A percentile compares a stretch with the other conserved stretches of the same genome.
Conservation (phyloP, 2,113 vertebrate species). For the Sprattus sprattus region DNA sequence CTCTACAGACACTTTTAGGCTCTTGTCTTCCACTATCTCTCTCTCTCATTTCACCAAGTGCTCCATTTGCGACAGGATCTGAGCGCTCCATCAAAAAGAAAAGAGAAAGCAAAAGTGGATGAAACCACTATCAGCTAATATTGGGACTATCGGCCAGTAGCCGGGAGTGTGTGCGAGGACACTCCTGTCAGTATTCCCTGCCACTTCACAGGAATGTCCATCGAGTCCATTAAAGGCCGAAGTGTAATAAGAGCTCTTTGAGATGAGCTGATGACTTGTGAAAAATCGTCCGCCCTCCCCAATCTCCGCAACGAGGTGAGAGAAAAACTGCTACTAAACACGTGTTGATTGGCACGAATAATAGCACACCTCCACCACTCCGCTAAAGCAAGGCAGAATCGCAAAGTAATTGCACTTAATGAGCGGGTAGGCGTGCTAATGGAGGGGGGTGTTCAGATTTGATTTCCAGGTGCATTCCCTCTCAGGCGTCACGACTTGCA, state of each 20-base stretch:
- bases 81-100: not conserved
- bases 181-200: conserved; percentile 21
- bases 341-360: conserved; percentile 37
- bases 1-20: not conserved
- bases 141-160: conserved; percentile 12
- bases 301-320: conserved; percentile 19
- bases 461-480: conserved; percentile 10
- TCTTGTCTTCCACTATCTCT: not conserved
- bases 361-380: conserved; percentile 28
- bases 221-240: conserved; percentile 24
- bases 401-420: conserved; percentile 36
- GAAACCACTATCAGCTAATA: conserved; percentile 29
- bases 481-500: not conserved
- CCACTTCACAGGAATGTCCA: conserved; percentile 19
- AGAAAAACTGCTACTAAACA: conserved; percentile 27
- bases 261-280: conserved; percentile 24
- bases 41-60: conserved; percentile 5
- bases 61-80: not conserved
- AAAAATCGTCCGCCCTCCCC: not conserved
- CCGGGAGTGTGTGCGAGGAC: not conserved
- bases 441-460: not conserved
- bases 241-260: conserved; percentile 6
- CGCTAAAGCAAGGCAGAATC: conserved; percentile 22
- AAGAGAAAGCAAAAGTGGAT: conserved; percentile 17
- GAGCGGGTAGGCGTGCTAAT: conserved; percentile 25